These are phyloP conservation scores for Alfaro cultratus DNA, from an alignment of 2,797 vertebrate species.

Conservation along the genomic window DNA sequence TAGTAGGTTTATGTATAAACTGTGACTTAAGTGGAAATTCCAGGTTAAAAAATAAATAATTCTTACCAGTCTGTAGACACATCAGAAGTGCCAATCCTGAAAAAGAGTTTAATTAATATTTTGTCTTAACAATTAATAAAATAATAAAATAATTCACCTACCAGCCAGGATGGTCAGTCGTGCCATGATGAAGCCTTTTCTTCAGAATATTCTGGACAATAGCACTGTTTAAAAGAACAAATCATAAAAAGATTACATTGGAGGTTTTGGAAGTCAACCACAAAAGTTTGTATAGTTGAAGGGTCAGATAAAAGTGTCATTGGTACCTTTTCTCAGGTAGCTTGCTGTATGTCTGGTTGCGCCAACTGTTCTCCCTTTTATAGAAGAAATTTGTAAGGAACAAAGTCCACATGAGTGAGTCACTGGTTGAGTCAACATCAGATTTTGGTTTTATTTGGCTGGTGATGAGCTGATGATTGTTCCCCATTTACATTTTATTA, in stretches of 20 bases:
- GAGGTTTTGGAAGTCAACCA: background rate
- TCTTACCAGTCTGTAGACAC: conserved; percentile 8
- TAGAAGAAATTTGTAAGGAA: background rate
- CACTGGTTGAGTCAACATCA: background rate
- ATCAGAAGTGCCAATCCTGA: conserved; percentile 6
- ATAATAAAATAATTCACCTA: background rate
- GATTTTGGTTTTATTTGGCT: background rate
- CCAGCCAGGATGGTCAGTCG: conserved; percentile 1
- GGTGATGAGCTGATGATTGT: background rate
- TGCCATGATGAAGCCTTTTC: background rate
- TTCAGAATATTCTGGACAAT: background rate
- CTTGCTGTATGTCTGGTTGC: background rate
- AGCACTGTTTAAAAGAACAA: background rate
- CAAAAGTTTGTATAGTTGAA: background rate
- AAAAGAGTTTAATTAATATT: background rate
- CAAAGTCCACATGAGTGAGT: conserved; percentile 1
- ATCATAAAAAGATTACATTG: background rate
- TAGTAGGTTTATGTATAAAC: background rate
- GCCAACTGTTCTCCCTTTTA: background rate
- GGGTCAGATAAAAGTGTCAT: background rate
- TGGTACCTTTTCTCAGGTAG: conserved; percentile 1
- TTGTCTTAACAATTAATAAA: too few relatives aligned
- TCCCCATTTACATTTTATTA: background rate
- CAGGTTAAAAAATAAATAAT: background rate
- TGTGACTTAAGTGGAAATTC: background rate